These are phyloP conservation scores for Synchiropus splendidus DNA, from an alignment of 2,113 vertebrate genomes.

Conservation along the genomic window DNA sequence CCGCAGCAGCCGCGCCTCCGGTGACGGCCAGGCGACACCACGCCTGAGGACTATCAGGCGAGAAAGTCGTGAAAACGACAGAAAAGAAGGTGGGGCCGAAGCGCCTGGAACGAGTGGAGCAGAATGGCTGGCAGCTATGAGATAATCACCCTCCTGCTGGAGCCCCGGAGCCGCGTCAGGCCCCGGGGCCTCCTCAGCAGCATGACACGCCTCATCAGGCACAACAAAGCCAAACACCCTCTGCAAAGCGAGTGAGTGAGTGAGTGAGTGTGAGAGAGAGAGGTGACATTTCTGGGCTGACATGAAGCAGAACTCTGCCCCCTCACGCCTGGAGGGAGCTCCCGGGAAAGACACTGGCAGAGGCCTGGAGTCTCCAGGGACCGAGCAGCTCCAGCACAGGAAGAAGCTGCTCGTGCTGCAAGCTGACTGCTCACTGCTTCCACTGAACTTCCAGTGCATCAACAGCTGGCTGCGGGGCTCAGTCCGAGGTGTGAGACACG, in stretches of 20 bases:
- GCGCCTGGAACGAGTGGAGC: no score
- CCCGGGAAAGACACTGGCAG: conserved; percentile 53
- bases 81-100: neutral
- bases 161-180: conserved; percentile 55
- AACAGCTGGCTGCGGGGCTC: no score
- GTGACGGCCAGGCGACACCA: no score
- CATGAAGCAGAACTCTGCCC: conserved; percentile 55
- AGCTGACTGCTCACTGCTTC: no score
- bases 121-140: conserved; percentile 69
- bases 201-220: conserved; percentile 34
- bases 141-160: conserved; percentile 68
- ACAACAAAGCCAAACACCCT: conserved; percentile 19
- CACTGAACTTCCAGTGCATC: no score
- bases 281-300: conserved; percentile 64
- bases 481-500: no score
- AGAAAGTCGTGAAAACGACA: no score
- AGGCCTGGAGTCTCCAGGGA: conserved; percentile 46
- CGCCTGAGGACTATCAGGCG: no score
- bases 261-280: conserved; percentile 29
- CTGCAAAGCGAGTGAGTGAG: conserved; percentile 25
- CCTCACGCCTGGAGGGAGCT: conserved; percentile 56
- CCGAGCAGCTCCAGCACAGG: no score
- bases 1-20: no score
- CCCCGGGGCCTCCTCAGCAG: conserved; percentile 41
- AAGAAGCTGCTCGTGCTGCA: no score